Evolutionary conservation across 2,797 vertebrate species (phyloP), one percentile per base, ranked within the genome.

Genomic region (Aplochiton taeniatus): DNA sequence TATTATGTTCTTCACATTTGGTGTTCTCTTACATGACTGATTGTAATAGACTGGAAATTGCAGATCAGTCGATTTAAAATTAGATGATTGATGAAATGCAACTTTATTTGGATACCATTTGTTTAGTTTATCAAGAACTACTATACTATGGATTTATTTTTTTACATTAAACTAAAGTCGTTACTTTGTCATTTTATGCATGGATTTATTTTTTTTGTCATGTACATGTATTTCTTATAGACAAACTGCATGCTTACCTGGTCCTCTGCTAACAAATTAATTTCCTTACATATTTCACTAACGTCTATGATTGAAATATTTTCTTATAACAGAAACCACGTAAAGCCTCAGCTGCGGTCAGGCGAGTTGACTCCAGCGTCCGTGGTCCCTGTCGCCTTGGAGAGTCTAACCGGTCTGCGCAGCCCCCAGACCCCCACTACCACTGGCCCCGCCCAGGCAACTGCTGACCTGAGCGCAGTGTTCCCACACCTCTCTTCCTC

Each of bases 261-360:
- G 31, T 31, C 31, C 31, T 31, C 31, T 6, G 6, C 31, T 31
- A n/a, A n/a, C n/a, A n/a, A n/a, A n/a, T n/a, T n/a, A n/a, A n/a
- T n/a, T n/a, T n/a, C n/a, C n/a, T n/a, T n/a, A n/a, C n/a, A n/a
- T n/a, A n/a, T n/a, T n/a, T 31, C 31, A 6, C 0, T 11, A 6
- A 61, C 31, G 4, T 31, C 56, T 8, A 70, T 6, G 31, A 47
- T 8, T 0, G 31, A 6, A 46, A 67, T 18, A 54, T 49, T 5
- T 31, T 31, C 1, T 4, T 18, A 11, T 10, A 53, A 65, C 76
- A 94, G 93, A 85, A 93, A 93, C 80, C 92, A 96, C 0, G 89
- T 95, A 80, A 99, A 99, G 90, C 93, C 96, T 72, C 96, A 94
- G 76, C 93, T 93, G 78, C 93, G 96, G 79, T 63, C 91, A 9